A percentile compares a stretch with the other conserved stretches of the same genome.
Conservation (phyloP, 2,113 vertebrate species). For the Petroica traversi region DNA sequence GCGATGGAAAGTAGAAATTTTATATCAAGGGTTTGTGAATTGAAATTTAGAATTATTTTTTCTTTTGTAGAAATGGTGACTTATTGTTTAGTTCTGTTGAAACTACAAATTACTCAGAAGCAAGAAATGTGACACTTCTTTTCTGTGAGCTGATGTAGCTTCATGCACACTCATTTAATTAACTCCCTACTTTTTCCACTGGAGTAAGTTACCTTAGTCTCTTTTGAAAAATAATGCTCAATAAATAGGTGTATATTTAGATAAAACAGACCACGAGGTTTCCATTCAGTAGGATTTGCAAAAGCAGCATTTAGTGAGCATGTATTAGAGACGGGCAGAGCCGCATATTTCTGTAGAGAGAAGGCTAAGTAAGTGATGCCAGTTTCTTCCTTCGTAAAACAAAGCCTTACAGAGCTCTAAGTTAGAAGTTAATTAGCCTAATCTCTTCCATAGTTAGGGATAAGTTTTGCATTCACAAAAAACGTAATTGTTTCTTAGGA, state of each 20-base stretch:
- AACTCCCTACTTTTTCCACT: neutral
- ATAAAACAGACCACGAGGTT: neutral
- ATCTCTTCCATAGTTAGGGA: neutral
- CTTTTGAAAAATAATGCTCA: neutral
- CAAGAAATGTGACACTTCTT: neutral
- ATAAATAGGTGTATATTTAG: neutral
- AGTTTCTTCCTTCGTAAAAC: neutral
- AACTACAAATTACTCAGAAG: neutral
- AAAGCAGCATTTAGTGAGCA: neutral
- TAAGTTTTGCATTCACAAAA: neutral
- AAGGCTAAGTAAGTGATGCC: neutral
- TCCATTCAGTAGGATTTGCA: neutral
- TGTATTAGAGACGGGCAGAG: neutral
- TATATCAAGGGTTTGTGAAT: neutral
- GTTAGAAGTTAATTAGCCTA: neutral
- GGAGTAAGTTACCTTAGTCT: neutral
- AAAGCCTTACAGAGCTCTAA: neutral
- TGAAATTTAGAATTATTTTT: neutral
- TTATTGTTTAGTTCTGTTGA: neutral
- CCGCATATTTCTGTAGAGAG: accelerated
- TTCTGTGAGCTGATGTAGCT: neutral
- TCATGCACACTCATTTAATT: neutral
- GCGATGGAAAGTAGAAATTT: neutral
- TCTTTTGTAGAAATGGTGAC: neutral
- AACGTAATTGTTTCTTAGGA: neutral